phyloP scores from a whole-genome alignment of 1,140 invertebrate species.

The Cydia fagiglandana region DNA sequence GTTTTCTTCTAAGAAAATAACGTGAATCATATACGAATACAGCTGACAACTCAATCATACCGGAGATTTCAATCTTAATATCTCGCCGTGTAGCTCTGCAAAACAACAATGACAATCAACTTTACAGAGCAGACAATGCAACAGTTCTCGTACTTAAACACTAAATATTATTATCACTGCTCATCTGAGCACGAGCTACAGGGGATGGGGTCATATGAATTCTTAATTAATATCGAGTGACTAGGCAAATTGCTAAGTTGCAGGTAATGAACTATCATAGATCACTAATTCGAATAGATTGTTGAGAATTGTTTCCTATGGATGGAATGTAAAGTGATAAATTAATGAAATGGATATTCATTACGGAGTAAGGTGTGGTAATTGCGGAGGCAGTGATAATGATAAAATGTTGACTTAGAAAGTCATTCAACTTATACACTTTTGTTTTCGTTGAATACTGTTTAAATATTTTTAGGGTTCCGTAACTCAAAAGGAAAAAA shows the following conservation, averaged over 20 bases:
- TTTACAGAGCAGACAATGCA: constrained; percentile 52
- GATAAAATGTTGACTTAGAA: background rate
- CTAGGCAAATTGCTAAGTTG: constrained; percentile 47
- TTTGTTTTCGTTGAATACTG: too few relatives aligned
- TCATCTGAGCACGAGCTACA: constrained; percentile 51
- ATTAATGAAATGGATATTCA: background rate
- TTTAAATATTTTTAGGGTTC: too few relatives aligned
- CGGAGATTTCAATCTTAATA: constrained; percentile 62
- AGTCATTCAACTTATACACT: too few relatives aligned
- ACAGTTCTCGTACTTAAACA: constrained; percentile 47
- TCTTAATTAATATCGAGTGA: constrained; percentile 70
- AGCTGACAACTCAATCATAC: constrained; percentile 58
- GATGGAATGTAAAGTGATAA: constrained; percentile 16
- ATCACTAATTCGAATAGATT: constrained; percentile 56
- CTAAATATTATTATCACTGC: constrained; percentile 53
- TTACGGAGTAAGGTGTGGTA: background rate
- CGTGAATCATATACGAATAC: constrained; percentile 61
- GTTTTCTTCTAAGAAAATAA: constrained; percentile 59
- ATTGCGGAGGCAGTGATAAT: background rate
- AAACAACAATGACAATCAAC: constrained; percentile 60
- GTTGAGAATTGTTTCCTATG: constrained; percentile 39
- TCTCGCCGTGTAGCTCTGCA: constrained; percentile 57
- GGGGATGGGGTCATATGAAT: constrained; percentile 38
- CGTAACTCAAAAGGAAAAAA: too few relatives aligned
- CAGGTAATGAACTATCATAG: constrained; percentile 37